Evolutionary conservation across 1,140 invertebrate genomes (phyloP), one percentile per base, ranked within the genome.

Genomic region (Campoletis sonorensis): DNA sequence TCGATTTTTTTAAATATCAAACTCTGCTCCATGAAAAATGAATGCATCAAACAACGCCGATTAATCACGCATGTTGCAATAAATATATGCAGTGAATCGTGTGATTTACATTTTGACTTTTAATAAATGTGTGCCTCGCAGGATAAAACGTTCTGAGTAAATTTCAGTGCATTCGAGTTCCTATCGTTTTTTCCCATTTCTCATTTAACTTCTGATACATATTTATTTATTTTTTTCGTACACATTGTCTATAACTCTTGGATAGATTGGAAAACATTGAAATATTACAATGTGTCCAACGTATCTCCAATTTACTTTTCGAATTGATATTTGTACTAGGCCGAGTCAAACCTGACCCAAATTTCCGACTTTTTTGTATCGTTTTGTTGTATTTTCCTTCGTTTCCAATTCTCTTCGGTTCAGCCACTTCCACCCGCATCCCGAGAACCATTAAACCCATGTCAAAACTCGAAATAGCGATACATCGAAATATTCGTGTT

Each of bases 221-320:
- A 58, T 2, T n/a, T 21, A 58, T n/a, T n/a, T n/a, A n/a, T n/a
- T n/a, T n/a, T 23, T 10, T 40, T 37, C 68, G 5, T 23, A n/a
- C 18, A 8, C 1, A 71, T 33, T 16, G 30, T 33, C 2, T 33
- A 7, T 33, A 33, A 71, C 33, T 3, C 33, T 37, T 4, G 33
- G 4, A 58, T 10, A 58, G 18, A 58, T 58, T 21, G 18, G 18
- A n/a, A 58, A 15, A 71, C 21, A 71, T 37, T 40, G 71, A 73
- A 73, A 51, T 73, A 73, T 73, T 49, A 73, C 71, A 51, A 73
- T 49, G 45, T 49, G 45, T 73, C 45, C 11, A 10, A 11, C 40
- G 8, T 73, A 40, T 73, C 71, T 73, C 40, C 71, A 73, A 73
- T 73, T 73, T 73, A 37, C n/a, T 49, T 73, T 40, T 73, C 40